Base-by-base conservation (phyloP, 2,113 vertebrate genomes). In the Indicator maculatus region DNA sequence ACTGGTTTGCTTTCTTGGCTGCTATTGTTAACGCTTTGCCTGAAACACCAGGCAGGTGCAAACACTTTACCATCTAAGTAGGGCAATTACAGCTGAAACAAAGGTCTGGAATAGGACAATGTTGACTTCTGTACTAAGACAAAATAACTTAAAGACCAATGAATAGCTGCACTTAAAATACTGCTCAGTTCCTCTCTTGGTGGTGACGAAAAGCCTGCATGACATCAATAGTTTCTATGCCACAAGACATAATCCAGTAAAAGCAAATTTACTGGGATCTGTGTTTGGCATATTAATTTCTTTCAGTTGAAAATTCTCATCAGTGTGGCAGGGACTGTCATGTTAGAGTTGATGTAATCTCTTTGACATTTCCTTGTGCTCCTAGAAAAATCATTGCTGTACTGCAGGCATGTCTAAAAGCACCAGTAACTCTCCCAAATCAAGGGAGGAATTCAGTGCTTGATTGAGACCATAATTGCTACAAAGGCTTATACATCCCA, bases 11-110 rank as follows among this genome's bases (percentile, higher is more conserved):
- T 82, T 88, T 95, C 73, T 88, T 95, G 86, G 73, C 76, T 75
- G 50, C 50, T 86, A 47, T 85, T 78, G 33, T 79, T 82, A 61
- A 65, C 44, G 26, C 6, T 17, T 4, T 50, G 76, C 73, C 85
- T 70, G 80, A 93, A 95, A 91, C 28, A 76, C n/a, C 70, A 83
- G 58, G 61, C 88, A 96, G 83, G 82, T 81, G 76, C 60, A 89
- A 74, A 74, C 31, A 56, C 58, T 95, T 93, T 58, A 53, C 53
- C 28, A 30, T 58, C 0, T 58, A 69, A 72, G 12, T 33, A 18
- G 36, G n/a, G 38, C 66, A 75, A 75, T 85, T 83, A 59, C 13
- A 93, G 39, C 56, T 74, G 61, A 80, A 94, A 91, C n/a, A 79
- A 23, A 87, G 73, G 14, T 56, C 74, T 85, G 45, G 39, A 75